Conservation (phyloP, 2,113 vertebrate genomes). For the Brachyhypopomus gauderio region DNA sequence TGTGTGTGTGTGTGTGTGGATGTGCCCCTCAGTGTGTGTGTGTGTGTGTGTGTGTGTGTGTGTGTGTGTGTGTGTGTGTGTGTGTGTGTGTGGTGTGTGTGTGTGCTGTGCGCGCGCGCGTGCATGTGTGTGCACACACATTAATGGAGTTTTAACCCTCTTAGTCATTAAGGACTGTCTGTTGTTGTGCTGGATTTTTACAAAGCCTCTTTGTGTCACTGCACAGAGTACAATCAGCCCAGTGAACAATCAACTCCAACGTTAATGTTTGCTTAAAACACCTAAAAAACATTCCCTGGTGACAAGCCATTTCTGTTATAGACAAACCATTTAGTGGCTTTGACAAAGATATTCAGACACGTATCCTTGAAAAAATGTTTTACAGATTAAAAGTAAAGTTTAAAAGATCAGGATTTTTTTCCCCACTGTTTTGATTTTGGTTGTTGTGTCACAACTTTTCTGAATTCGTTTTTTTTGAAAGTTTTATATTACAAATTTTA, state of each 20-base stretch:
- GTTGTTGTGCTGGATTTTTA: neutral
- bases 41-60: conserved; percentile 24
- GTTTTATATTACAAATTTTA: too few species aligned
- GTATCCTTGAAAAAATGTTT: conserved; percentile 1
- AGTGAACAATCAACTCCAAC: neutral
- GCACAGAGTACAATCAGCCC: neutral
- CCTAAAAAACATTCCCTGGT: too few species aligned
- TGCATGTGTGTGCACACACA: too few species aligned
- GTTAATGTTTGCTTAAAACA: neutral
- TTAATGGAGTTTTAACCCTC: neutral
- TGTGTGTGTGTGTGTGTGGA: conserved; percentile 18
- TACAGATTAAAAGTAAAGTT: neutral
- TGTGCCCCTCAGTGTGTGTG: too few species aligned
- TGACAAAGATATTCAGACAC: neutral
- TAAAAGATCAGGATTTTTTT: neutral
- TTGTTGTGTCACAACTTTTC: too few species aligned
- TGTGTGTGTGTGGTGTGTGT: neutral
- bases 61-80: conserved; percentile 34
- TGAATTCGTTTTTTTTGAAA: too few species aligned
- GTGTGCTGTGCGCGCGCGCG: too few species aligned
- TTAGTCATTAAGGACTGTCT: conserved; percentile 4
- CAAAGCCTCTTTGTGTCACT: conserved; percentile 5
- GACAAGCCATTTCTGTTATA: neutral
- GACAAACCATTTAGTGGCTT: conserved; percentile 19
- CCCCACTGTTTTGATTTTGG: too few species aligned